A percentile compares a stretch with the other conserved stretches of the same genome.
Conservation (phyloP, 2,797 vertebrate species). For the Urosaurus nigricauda region DNA sequence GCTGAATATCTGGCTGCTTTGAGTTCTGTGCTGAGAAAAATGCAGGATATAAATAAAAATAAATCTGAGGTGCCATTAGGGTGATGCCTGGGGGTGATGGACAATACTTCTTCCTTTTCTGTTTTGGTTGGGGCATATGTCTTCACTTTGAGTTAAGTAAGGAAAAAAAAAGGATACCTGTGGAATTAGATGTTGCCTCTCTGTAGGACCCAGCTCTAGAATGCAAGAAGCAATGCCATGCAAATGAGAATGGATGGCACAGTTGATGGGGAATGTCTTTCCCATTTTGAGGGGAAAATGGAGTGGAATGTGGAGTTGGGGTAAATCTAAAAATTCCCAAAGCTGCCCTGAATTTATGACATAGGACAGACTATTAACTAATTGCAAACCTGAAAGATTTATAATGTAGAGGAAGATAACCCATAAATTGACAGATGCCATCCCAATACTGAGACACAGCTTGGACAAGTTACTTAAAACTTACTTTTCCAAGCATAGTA, state of each 20-base stretch:
- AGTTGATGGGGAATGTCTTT: too few relatives aligned
- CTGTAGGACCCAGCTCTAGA: background rate
- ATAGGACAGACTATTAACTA: background rate
- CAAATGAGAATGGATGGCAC: background rate
- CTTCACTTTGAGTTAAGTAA: background rate
- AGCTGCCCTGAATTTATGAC: background rate
- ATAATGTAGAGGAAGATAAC: too few relatives aligned
- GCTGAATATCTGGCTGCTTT: too few relatives aligned
- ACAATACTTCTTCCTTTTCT: background rate
- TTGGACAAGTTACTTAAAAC: too few relatives aligned
- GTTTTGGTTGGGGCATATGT: background rate
- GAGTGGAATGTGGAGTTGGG: background rate
- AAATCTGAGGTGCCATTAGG: too few relatives aligned
- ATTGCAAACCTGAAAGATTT: background rate
- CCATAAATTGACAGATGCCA: background rate
- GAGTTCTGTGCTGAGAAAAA: too few relatives aligned
- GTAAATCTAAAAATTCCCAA: background rate
- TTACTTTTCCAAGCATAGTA: too few relatives aligned
- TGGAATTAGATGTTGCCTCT: background rate
- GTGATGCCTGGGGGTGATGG: too few relatives aligned
- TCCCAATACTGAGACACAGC: too few relatives aligned
- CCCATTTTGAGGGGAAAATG: background rate
- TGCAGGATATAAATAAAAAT: too few relatives aligned
- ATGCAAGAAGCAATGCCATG: background rate
- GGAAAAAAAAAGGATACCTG: background rate